Conservation (phyloP, 2,888 invertebrate genomes). For the Exephanes ischioxanthus region DNA sequence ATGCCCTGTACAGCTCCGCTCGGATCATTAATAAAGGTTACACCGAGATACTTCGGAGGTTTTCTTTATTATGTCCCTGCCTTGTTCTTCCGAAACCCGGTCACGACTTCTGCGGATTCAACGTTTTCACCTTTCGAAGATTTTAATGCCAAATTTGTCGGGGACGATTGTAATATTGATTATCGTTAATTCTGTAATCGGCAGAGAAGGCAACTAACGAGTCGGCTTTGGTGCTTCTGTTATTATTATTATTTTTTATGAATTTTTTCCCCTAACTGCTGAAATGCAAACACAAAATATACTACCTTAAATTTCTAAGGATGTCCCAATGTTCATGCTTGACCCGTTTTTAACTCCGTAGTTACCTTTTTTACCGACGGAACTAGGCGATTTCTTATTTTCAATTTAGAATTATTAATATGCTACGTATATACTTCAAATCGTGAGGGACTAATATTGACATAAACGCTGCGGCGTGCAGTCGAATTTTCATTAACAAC, state of each 20-base stretch:
- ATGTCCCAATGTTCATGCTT: too few species aligned
- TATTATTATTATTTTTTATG: background rate
- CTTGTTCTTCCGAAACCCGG: conserved; percentile 10
- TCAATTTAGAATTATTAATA: too few species aligned
- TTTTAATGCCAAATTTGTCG: background rate
- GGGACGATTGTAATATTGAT: background rate
- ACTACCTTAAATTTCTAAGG: too few species aligned
- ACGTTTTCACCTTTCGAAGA: background rate
- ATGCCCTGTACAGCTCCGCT: background rate
- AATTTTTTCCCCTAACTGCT: background rate
- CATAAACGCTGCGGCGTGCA: too few species aligned
- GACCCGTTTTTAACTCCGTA: too few species aligned
- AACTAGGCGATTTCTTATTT: too few species aligned
- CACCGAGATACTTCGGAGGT: background rate
- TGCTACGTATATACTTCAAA: too few species aligned
- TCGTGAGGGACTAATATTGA: too few species aligned
- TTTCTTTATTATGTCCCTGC: conserved; percentile 2
- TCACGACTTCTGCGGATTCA: conserved; percentile 23
- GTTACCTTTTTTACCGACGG: too few species aligned
- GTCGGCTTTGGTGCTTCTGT: background rate
- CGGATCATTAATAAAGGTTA: conserved; percentile 36
- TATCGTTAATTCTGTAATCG: background rate
- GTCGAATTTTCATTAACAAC: too few species aligned
- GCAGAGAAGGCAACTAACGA: background rate
- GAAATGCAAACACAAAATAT: too few species aligned